Base-by-base conservation (phyloP, 2,888 invertebrate species). In the Lapara coniferarum region DNA sequence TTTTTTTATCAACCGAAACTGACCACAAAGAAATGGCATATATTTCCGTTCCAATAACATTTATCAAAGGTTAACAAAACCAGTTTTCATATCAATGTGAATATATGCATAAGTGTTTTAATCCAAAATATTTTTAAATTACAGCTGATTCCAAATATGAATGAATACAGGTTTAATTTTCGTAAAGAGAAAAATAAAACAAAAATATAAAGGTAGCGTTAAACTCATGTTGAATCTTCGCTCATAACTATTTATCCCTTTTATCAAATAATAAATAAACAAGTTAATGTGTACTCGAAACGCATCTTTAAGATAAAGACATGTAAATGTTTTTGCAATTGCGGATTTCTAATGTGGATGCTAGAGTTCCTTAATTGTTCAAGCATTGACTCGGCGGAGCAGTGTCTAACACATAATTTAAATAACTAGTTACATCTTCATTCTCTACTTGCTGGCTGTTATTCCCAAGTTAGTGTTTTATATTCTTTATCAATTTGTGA, bases 391-490 rank as follows among this genome's bases (percentile, higher is more conserved):
- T 37, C 37, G 37, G 4, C 37, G 37, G 0, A 10, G 46, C 16
- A 37, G 46, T 12, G 52, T 49, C 49, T 30, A 57, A 25, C 56
- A 59, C 55, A 53, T 12, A 16, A 68, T 68, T 52, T 52, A 52
- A 63, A 68, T 63, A 68, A 68, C 63, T 63, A 68, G 59, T 68
- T 68, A 44, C 37, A 13, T 52, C 59, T 63, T 63, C 44, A 68
- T 53, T 13, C 58, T 19, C 8, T 44, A 37, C 37, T 6, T 37
- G 37, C 7, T 6, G 4, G 37, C 8, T 37, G 37, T 37, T 37
- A 8, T 1, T 57, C 55, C 49, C 46, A 57, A 51, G 25, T 63
- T 2, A 7, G 37, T 37, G 5, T 37, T 5, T 37, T 37, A 37
- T 37, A 37, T 37, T 37, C 37, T 37, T 37, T 7, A 8, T 37